Base-by-base conservation (phyloP, 2,888 invertebrate species). In the Leptinotarsa peninsularis region DNA sequence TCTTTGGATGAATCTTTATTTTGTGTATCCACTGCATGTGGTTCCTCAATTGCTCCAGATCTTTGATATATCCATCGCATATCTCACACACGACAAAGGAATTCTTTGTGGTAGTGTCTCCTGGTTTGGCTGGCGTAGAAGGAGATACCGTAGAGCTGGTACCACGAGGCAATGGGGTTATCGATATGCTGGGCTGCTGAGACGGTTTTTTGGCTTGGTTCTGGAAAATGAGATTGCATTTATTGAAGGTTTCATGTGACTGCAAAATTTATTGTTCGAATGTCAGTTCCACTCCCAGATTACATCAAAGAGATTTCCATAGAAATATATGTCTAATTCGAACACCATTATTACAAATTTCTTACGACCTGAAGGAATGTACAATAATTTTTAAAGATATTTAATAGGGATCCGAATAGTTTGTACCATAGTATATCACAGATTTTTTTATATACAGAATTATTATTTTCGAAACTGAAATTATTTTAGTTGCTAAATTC, bases 11-110 rank as follows among this genome's bases (percentile, higher is more conserved):
- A 85, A 97, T 97, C 89, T 97, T 97, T 82, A 97, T 96, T 92
- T 98, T 97, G 88, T 98, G 98, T 87, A 98, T 97, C 96, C 97
- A 98, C 86, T 97, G 97, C 96, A 98, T 98, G 87, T 98, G 98
- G 88, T 97, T 97, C 79, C 98, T 91, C 79, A 98, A 89, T 86
- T 97, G 97, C 84, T 97, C 97, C 85, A 97, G 90, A 88, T 98
- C 98, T 90, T 97, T 85, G 78, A 98, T 98, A 86, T 97, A 98
- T 27, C 97, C 97, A 86, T 98, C 98, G 89, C 98, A 98, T 79
- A 98, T 97, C 90, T 98, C 98, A 88, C 98, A 98, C 82, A 97
- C 96, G 80, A 97, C 97, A 88, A 96, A 96, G 49, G 95, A 93
- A 82, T 93, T 94, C 88, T 96, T 96, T 80, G 91, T 92, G 70